Evolutionary conservation across 1,140 invertebrate species (phyloP), one percentile per base, ranked within the genome.

Genomic region (Monochamus saltuarius): DNA sequence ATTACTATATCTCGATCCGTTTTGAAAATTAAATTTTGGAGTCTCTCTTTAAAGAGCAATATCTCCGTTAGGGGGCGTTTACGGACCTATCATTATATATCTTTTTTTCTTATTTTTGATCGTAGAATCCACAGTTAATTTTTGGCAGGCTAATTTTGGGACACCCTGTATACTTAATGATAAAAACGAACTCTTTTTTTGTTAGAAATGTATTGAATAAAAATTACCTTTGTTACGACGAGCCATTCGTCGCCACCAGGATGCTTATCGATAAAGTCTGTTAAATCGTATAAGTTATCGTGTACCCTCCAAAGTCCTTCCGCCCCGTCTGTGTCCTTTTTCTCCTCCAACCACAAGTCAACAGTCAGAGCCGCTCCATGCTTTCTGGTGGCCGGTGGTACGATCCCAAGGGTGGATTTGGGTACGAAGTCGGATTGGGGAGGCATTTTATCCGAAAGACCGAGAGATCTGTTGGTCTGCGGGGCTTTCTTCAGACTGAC

Each of bases 181-280:
- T 11, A 10, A 8, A 34, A 19, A n/a, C n/a, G n/a, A n/a, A n/a
- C n/a, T n/a, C 53, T 16, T 37, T 19, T 11, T 13, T 17, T 14
- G n/a, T 11, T 11, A 3, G n/a, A 47, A 47, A 22, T 47, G n/a
- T 47, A n/a, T 14, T 40, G 9, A n/a, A 40, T 40, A 40, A 4
- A 40, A n/a, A 2, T 17, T 13, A 86, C 85, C 76, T 85, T 85
- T 3, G 89, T 89, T 3, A 87, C 54, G 53, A 80, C 68, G 7
- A 93, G 73, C 90, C 90, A 93, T 69, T 89, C 85, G 8, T 74
- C 49, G 11, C 91, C 91, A 34, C 91, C 92, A n/a, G 91, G 91
- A 81, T 94, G 92, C 14, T 70, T 81, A 0, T 81, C 60, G 0
- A 87, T 74, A 68, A 91, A 94, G 14, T 79, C 75, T 4, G 75